Percentiles rank a stretch among this genome's conserved stretches.
phyloP scores from a whole-genome alignment of 2,113 vertebrate species.

The Capra hircus region DNA sequence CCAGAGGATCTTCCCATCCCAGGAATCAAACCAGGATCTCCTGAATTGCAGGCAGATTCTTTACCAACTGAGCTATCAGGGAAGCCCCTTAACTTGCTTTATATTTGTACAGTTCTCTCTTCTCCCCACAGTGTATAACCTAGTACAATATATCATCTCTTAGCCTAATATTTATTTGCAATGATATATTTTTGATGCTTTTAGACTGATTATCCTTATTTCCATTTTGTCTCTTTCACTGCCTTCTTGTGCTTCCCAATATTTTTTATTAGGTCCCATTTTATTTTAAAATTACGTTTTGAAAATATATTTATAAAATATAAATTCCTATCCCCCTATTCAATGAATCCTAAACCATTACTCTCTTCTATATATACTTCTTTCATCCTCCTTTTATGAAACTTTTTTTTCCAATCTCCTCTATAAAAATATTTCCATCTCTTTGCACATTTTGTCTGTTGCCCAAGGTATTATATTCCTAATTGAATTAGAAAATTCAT shows the following conservation, averaged over 20 bases:
- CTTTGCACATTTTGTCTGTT: constrained; percentile 32
- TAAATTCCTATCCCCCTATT: neutral
- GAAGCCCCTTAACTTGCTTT: neutral
- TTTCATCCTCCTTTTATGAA: neutral
- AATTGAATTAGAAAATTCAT: constrained; percentile 57
- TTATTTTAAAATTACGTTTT: constrained; percentile 7
- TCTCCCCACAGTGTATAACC: neutral
- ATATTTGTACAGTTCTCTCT: neutral
- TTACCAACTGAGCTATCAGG: neutral
- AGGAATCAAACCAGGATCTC: neutral
- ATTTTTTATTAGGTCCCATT: neutral
- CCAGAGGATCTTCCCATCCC: neutral
- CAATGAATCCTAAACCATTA: neutral
- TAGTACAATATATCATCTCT: neutral
- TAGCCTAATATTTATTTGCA: neutral
- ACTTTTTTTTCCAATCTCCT: neutral
- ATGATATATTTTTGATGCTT: neutral
- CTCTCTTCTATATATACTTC: neutral
- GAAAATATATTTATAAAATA: neutral
- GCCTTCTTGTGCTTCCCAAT: neutral
- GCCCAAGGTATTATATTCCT: constrained; percentile 53
- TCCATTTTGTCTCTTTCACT: neutral
- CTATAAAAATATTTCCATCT: constrained; percentile 49
- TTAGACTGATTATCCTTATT: neutral
- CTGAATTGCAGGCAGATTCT: neutral